Percentiles rank a stretch among this genome's conserved stretches.
These are phyloP conservation scores for Dunckerocampus dactyliophorus DNA, from an alignment of 2,113 vertebrate species.

Conservation along the genomic window DNA sequence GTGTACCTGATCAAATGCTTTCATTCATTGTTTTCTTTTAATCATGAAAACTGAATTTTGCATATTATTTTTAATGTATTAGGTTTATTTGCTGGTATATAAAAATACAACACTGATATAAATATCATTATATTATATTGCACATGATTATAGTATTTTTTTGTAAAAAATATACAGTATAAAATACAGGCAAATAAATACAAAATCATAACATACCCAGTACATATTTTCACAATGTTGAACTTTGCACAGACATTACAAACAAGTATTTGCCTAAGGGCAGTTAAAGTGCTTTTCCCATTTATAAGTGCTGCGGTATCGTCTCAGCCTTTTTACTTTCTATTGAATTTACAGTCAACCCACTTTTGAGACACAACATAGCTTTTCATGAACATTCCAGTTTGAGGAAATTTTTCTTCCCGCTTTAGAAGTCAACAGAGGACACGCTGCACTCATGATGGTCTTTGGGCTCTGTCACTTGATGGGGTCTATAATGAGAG, in stretches of 20 bases:
- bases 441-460: neutral
- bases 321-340: constrained; percentile 19
- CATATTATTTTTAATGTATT: constrained; percentile 33
- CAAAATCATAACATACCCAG: constrained; percentile 12
- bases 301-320: constrained; percentile 14
- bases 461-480: neutral
- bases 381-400: constrained; percentile 2
- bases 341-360: neutral
- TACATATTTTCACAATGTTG: constrained; percentile 22
- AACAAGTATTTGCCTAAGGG: constrained; percentile 21
- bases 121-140: constrained; percentile 42
- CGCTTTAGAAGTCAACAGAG: neutral
- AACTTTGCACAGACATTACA: constrained; percentile 31
- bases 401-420: neutral
- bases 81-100: constrained; percentile 30
- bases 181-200: constrained; percentile 59
- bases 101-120: constrained; percentile 45
- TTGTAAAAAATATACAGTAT: constrained; percentile 34
- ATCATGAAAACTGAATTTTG: neutral
- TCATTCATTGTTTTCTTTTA: too few relatives aligned
- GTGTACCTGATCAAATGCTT: too few relatives aligned
- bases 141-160: constrained; percentile 23
- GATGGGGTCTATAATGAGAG: too few relatives aligned
- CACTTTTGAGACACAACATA: neutral
- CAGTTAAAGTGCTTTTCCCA: constrained; percentile 39